phyloP scores from a whole-genome alignment of 2,888 invertebrate species.

The Lomographa bimaculata region DNA sequence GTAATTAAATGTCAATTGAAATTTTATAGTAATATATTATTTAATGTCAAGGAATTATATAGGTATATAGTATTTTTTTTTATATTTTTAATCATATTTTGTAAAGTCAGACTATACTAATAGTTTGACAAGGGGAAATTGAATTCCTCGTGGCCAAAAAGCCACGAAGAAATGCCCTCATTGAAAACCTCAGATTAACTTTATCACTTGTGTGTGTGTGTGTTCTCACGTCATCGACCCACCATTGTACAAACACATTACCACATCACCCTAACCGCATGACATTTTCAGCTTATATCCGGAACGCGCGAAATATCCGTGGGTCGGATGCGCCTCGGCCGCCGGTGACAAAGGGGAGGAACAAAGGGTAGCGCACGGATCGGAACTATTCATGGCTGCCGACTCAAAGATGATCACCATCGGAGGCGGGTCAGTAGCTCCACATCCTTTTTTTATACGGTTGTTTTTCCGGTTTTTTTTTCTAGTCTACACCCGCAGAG shows the following conservation, averaged over 20 bases:
- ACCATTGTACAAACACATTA: background rate
- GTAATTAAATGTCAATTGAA: no score
- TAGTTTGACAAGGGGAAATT: no score
- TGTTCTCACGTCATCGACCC: no score
- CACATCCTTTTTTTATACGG: background rate
- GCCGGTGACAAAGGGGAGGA: constrained; percentile 78
- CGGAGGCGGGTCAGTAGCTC: constrained; percentile 93
- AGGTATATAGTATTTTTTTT: no score
- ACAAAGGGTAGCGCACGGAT: constrained; percentile 89
- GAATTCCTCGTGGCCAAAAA: no score
- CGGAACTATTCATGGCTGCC: constrained; percentile 98
- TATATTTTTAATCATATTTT: no score
- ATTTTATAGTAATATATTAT: no score
- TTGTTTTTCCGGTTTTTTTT: constrained; percentile 20
- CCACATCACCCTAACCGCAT: constrained; percentile 29
- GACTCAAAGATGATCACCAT: constrained; percentile 97
- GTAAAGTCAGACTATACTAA: no score
- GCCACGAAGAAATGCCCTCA: no score
- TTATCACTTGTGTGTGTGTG: no score
- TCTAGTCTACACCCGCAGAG: constrained; percentile 89
- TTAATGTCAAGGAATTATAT: no score
- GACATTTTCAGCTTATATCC: constrained; percentile 87
- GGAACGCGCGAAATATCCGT: constrained; percentile 94
- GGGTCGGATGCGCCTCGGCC: constrained; percentile 90
- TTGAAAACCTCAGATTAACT: no score